phyloP scores from a whole-genome alignment of 2,113 vertebrate species.

The Tonatia bakeri region DNA sequence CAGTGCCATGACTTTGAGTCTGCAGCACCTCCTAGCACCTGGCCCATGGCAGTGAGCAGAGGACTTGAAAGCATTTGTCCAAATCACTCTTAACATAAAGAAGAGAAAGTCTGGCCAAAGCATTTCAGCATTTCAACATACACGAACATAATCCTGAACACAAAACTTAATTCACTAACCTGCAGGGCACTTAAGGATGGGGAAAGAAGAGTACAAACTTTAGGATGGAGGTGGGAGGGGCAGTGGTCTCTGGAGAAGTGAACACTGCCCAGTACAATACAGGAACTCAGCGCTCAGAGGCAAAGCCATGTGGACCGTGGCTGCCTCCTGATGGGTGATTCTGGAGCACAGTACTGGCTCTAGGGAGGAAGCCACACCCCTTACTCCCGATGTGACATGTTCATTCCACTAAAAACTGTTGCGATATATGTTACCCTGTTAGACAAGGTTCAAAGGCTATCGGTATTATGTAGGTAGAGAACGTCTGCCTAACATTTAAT shows the following conservation, averaged over 20 bases:
- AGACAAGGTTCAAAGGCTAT: not conserved
- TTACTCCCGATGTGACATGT: not conserved
- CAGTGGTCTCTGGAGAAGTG: not conserved
- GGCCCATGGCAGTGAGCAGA: not conserved
- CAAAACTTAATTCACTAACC: constrained; percentile 63
- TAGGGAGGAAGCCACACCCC: not conserved
- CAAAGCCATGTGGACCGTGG: not conserved
- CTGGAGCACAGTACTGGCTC: constrained; percentile 31
- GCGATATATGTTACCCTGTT: not conserved
- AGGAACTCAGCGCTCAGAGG: constrained; percentile 53
- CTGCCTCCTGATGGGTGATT: not conserved
- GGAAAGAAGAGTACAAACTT: constrained; percentile 56
- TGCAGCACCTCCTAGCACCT: not conserved
- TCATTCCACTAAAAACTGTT: not conserved
- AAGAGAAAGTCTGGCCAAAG: not conserved
- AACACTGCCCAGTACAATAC: not conserved
- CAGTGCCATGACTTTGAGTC: not conserved
- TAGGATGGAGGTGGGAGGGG: not conserved
- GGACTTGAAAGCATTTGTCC: not conserved
- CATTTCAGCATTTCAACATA: not conserved
- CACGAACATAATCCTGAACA: constrained; percentile 15
- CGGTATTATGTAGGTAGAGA: not conserved
- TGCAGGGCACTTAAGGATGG: constrained; percentile 50
- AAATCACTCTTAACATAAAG: not conserved
- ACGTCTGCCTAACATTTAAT: not conserved